A percentile compares a stretch with the other conserved stretches of the same genome.
These are phyloP conservation scores for Steatocranus sp. DNA, from an alignment of 2,797 vertebrate species.

Conservation along the genomic window DNA sequence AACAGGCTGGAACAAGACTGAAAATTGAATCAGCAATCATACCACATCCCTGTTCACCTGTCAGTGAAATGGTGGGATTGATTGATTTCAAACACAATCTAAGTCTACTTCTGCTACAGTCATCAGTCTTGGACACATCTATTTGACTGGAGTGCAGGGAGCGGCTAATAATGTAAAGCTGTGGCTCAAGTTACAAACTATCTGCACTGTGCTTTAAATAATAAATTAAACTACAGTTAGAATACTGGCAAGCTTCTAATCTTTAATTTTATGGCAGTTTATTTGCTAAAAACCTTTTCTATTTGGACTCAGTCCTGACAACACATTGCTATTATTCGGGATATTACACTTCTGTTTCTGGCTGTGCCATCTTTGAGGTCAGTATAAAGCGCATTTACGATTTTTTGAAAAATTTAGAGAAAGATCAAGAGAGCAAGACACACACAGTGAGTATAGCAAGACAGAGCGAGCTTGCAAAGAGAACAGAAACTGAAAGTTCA, in stretches of 20 bases:
- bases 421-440: background rate
- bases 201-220: background rate
- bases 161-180: background rate
- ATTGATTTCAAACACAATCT: background rate
- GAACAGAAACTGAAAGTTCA: background rate
- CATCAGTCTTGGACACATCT: background rate
- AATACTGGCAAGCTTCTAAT: background rate
- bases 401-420: background rate
- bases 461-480: background rate
- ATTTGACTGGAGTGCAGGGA: background rate
- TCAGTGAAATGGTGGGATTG: background rate
- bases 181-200: background rate
- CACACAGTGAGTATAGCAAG: background rate
- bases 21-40: background rate
- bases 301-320: background rate
- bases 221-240: background rate
- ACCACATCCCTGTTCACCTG: background rate
- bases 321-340: background rate
- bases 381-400: background rate
- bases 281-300: background rate
- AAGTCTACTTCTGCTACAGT: background rate
- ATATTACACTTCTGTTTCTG: background rate
- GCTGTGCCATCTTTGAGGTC: background rate
- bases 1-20: background rate
- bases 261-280: background rate